A percentile compares a stretch with the other conserved stretches of the same genome.
Evolutionary conservation across 2,797 vertebrate genomes (phyloP).

Genomic region (Loris lydekkerianus): DNA sequence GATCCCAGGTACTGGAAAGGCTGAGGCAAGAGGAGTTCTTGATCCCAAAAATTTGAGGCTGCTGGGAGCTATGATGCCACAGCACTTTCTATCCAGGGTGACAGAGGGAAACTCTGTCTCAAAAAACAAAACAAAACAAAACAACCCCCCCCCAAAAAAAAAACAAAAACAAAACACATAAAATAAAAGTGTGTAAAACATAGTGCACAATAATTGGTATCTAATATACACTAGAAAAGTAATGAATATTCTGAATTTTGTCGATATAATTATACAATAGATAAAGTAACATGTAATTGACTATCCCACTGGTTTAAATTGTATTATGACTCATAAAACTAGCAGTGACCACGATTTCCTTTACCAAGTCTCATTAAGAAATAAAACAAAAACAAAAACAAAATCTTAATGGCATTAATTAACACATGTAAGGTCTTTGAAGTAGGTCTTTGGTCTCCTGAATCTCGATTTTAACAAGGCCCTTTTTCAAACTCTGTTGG

Average conservation of each 20-base stretch:
- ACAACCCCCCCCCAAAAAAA: no score
- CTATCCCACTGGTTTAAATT: not conserved
- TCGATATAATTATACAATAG: not conserved
- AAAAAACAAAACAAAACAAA: no score
- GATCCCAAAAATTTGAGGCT: no score
- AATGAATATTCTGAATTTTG: not conserved
- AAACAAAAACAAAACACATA: not conserved
- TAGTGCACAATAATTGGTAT: not conserved
- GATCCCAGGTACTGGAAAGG: no score
- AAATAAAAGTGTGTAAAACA: not conserved
- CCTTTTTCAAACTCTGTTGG: not conserved
- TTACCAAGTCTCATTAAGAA: not conserved
- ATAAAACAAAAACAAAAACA: not conserved
- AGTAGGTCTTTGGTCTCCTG: not conserved
- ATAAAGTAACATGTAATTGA: not conserved
- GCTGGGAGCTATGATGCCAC: no score
- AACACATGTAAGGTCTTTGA: not conserved
- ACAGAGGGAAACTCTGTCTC: no score
- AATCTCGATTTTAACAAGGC: not conserved
- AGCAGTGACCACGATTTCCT: not conserved
- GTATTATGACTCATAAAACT: not conserved
- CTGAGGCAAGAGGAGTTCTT: no score
- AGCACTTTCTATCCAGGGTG: no score
- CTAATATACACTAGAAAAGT: conserved; percentile 9
- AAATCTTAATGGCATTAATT: not conserved